Conservation (phyloP, 2,113 vertebrate species). For the Pan paniscus region DNA sequence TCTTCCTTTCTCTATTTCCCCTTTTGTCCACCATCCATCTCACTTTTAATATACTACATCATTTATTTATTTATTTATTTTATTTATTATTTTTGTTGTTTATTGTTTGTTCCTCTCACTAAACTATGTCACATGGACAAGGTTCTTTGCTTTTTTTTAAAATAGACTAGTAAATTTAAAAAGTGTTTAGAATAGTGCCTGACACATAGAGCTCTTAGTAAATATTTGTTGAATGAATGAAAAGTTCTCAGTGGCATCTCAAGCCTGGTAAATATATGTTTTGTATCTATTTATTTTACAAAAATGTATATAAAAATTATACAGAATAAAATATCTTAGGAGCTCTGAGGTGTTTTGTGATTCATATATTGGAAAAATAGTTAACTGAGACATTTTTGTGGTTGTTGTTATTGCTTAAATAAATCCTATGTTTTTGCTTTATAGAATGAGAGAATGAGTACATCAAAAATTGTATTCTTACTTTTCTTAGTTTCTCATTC, state of each 20-base stretch:
- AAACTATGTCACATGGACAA: neutral
- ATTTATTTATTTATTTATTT: neutral
- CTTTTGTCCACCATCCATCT: neutral
- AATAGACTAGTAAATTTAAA: neutral
- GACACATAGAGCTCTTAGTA: neutral
- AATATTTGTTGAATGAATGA: constrained; percentile 5
- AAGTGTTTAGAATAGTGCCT: neutral
- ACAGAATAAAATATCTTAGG: neutral
- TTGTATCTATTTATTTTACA: neutral
- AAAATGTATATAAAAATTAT: neutral
- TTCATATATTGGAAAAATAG: neutral
- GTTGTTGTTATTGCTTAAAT: neutral
- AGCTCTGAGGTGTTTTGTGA: neutral
- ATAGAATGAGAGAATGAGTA: neutral
- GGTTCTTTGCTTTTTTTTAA: neutral
- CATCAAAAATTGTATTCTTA: neutral
- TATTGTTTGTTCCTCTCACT: neutral
- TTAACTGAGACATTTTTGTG: neutral
- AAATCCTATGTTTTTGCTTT: neutral
- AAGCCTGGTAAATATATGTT: neutral
- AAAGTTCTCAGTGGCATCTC: neutral
- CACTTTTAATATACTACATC: neutral
- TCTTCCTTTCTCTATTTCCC: neutral
- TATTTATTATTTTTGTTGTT: neutral
- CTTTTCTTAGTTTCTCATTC: neutral